Evolutionary conservation across 2,888 invertebrate genomes (phyloP).

Genomic region (Vandiemenella viatica): DNA sequence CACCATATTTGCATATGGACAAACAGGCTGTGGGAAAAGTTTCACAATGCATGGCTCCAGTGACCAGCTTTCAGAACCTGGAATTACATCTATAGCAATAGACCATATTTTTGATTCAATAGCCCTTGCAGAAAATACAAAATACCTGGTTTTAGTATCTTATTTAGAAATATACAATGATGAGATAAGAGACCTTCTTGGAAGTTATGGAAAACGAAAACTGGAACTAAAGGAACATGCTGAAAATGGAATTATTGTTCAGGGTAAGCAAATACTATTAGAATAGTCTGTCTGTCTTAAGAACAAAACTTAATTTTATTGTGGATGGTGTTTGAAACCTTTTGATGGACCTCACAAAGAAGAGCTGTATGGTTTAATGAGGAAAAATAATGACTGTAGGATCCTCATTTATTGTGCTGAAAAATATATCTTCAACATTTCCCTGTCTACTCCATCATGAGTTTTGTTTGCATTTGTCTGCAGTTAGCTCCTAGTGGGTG

Average conservation of each 20-base stretch:
- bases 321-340: no score
- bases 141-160: slow-evolving; percentile 60
- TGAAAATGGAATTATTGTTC: slow-evolving; percentile 46
- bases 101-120: slow-evolving; percentile 81
- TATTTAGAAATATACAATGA: slow-evolving; percentile 77
- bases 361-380: no score
- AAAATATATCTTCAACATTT: no score
- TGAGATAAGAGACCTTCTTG: slow-evolving; percentile 54
- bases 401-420: no score
- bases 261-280: no score
- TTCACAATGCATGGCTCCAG: slow-evolving; percentile 70
- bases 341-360: no score
- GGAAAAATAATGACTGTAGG: no score
- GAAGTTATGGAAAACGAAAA: slow-evolving; percentile 38
- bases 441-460: no score
- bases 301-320: no score
- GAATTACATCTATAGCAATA: slow-evolving; percentile 62
- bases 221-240: slow-evolving; percentile 51
- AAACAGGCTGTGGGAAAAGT: slow-evolving; percentile 83
- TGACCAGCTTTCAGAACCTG: slow-evolving; percentile 25
- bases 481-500: no score
- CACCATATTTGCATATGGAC: slow-evolving; percentile 84
- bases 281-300: no score
- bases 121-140: slow-evolving; percentile 47
- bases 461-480: no score